phyloP scores from a whole-genome alignment of 2,888 invertebrate genomes.

The Schizaphis graminum region DNA sequence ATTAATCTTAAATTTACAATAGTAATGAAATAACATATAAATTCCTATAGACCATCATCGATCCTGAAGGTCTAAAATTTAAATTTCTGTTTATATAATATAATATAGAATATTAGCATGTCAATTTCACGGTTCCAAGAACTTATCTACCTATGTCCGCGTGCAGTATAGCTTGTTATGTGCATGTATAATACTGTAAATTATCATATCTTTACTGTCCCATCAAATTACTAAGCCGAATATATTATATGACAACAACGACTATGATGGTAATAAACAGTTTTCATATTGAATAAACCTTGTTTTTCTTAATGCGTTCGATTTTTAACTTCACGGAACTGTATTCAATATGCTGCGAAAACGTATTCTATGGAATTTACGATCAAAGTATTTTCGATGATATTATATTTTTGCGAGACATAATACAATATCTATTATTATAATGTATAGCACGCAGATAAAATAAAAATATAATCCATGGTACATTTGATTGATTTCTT shows the following conservation, averaged over 20 bases:
- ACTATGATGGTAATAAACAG: neutral
- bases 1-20: neutral
- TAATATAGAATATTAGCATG: neutral
- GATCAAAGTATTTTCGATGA: constrained; percentile 19
- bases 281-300: neutral
- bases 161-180: neutral
- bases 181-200: neutral
- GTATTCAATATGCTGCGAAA: neutral
- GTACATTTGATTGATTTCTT: neutral
- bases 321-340: neutral
- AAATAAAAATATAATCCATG: constrained; percentile 8
- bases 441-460: neutral
- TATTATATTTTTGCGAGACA: neutral
- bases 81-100: neutral
- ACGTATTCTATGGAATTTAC: neutral
- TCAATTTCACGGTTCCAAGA: constrained; percentile 40
- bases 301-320: neutral
- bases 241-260: neutral
- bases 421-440: neutral
- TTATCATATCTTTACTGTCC: neutral
- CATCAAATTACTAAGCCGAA: neutral
- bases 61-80: neutral
- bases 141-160: neutral
- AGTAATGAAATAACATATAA: neutral
- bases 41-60: neutral